These are phyloP conservation scores for Anoplolepis gracilipes DNA, from an alignment of 1,140 invertebrate genomes.

Conservation along the genomic window DNA sequence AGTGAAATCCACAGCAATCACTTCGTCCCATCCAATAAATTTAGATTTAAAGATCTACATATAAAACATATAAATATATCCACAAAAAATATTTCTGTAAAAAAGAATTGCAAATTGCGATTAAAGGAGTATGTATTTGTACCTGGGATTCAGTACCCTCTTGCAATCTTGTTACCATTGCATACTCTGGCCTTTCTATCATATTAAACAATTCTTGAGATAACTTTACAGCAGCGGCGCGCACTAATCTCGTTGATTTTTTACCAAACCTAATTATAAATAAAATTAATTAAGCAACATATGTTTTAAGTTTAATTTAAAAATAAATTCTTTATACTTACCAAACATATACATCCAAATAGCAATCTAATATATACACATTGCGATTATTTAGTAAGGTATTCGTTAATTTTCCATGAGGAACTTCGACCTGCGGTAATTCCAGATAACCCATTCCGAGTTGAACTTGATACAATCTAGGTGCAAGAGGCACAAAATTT, in stretches of 20 bases:
- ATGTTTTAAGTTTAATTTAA: conserved; percentile 25
- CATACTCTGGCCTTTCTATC: conserved; percentile 95
- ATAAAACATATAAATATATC: too few relatives aligned
- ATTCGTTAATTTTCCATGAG: conserved; percentile 91
- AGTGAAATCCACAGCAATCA: conserved; percentile 99
- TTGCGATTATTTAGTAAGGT: conserved; percentile 95
- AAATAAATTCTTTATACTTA: conserved; percentile 81
- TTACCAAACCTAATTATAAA: conserved; percentile 94
- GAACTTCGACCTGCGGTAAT: conserved; percentile 97
- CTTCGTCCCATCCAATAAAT: conserved; percentile 99
- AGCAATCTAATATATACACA: conserved; percentile 99
- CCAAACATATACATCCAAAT: conserved; percentile 99
- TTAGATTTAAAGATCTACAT: conserved; percentile 98
- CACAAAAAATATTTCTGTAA: conserved; percentile 1
- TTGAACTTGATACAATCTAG: conserved; percentile 96
- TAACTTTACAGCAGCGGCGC: conserved; percentile 98
- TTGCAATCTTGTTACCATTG: conserved; percentile 95
- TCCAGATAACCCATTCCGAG: conserved; percentile 99
- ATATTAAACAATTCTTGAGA: conserved; percentile 97
- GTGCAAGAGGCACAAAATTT: conserved; percentile 91
- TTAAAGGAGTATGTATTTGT: conserved; percentile 13
- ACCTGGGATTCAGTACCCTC: conserved; percentile 93
- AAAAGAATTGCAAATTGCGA: background rate
- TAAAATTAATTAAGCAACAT: background rate
- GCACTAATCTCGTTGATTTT: conserved; percentile 97